Base-by-base conservation (phyloP, 2,797 vertebrate species). In the Hyperoplus immaculatus region DNA sequence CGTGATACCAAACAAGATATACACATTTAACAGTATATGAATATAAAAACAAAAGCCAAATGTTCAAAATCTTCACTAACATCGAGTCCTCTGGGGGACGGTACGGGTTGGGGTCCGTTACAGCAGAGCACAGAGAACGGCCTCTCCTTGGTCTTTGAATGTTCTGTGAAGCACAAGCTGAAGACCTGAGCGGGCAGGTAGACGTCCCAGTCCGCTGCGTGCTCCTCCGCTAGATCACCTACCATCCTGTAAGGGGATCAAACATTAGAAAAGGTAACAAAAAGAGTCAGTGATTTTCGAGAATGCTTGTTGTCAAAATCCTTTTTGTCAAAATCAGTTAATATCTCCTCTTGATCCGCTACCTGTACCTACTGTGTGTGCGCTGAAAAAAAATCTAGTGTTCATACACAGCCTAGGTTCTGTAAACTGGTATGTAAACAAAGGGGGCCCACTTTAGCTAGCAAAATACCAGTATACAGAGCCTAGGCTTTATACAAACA, bases 151-250 rank as follows among this genome's bases (percentile, higher is more conserved):
- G 91, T 95, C 53, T 57, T 21, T 3, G 90, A 79, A 65, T 94
- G 93, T 62, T 94, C 91, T 65, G 85, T 83, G 71, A 93, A 95
- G 67, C 94, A 95, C 66, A 95, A 82, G 16, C 84, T 80, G 80
- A 94, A 94, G 21, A 94, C 92, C 42, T 87, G 88, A 6, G 94
- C 93, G 0, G 94, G 94, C 11, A 95, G 85, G 80, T 88, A 92
- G 47, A 94, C 82, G 11, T 95, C 93, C 94, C 94, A 95, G 86
- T 93, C 91, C 0, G 82, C 73, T 2, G 85, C 63, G 9, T 94
- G 92, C 45, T 93, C 86, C 57, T 91, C 89, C 0, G 87, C 29
- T 0, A 95, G 81, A 51, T 92, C 92, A 21, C 67, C 75, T 1
- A 95, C 89, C 93, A 94, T 94, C 78, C 94, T 95, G 88, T 70